These are phyloP conservation scores for Aplodontia rufa DNA, from an alignment of 2,113 vertebrate genomes.

Conservation along the genomic window DNA sequence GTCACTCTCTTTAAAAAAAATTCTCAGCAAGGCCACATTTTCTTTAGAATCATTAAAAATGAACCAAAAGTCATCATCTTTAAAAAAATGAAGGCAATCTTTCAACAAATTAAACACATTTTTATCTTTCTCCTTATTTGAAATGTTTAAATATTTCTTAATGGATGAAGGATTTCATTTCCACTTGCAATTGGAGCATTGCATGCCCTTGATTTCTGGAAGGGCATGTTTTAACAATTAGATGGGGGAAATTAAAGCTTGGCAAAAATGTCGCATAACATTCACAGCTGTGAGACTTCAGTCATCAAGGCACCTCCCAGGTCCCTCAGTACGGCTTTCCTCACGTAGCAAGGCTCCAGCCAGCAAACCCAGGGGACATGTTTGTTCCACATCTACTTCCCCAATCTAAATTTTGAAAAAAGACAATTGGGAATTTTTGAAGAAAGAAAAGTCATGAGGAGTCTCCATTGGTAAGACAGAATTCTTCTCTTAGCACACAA, in stretches of 20 bases:
- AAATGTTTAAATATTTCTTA: not conserved
- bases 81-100: not conserved
- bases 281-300: not conserved
- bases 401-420: not conserved
- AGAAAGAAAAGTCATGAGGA: not conserved
- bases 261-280: not conserved
- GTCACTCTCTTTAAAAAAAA: no score
- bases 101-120: not conserved
- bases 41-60: conserved; percentile 13
- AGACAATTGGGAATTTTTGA: not conserved
- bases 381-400: not conserved
- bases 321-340: not conserved
- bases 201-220: not conserved
- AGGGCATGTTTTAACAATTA: not conserved
- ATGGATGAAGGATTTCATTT: not conserved
- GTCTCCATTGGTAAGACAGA: not conserved
- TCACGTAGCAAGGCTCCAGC: not conserved
- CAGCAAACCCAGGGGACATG: not conserved
- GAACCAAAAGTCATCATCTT: not conserved
- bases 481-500: conserved; percentile 17
- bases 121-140: not conserved
- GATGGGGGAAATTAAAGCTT: not conserved
- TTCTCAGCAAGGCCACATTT: not conserved
- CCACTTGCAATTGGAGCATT: not conserved
- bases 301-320: not conserved